phyloP scores from a whole-genome alignment of 2,888 invertebrate species.

The Eupithecia dodoneata region DNA sequence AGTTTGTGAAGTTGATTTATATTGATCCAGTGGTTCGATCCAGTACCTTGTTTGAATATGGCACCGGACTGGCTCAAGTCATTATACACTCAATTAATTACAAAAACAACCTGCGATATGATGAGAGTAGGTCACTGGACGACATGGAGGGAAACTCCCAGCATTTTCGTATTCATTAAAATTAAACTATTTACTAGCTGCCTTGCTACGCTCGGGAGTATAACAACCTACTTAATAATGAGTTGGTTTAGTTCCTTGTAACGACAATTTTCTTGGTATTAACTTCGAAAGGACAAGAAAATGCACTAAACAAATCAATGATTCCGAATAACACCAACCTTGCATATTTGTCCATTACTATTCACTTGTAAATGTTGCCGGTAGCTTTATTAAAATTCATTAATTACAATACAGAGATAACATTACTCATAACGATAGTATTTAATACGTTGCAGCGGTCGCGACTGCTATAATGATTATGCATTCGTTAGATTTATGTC shows the following conservation, averaged over 20 bases:
- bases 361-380: constrained; percentile 16
- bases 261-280: no score
- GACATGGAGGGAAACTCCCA: neutral
- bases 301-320: neutral
- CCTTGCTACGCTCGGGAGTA: no score
- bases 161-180: neutral
- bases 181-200: neutral
- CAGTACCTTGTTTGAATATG: neutral
- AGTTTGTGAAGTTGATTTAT: constrained; percentile 11
- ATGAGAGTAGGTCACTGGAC: neutral
- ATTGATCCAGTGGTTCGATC: neutral
- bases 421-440: constrained; percentile 42
- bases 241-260: no score
- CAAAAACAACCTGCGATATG: neutral
- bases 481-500: constrained; percentile 62
- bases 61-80: neutral
- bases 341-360: neutral
- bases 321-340: neutral
- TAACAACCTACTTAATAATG: no score
- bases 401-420: constrained; percentile 35
- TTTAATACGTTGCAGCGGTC: constrained; percentile 45
- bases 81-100: neutral
- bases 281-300: neutral
- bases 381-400: constrained; percentile 31
- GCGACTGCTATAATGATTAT: constrained; percentile 50